Percentiles rank a stretch among this genome's conserved stretches.
Evolutionary conservation across 2,113 vertebrate genomes (phyloP).

Genomic region (Vireo altiloquus): DNA sequence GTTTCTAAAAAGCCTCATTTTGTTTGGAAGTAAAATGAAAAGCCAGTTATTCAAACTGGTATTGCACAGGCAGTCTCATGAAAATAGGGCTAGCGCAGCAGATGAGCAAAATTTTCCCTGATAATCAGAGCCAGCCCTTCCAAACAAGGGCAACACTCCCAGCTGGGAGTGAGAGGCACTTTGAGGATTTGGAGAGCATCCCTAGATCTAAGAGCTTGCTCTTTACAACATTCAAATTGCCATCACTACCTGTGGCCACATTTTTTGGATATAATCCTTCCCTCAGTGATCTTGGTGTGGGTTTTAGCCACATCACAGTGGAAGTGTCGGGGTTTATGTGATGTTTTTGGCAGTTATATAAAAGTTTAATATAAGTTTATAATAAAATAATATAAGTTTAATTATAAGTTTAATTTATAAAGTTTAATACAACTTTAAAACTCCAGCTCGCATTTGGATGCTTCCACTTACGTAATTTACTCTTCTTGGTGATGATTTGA

Average conservation of each 20-base stretch:
- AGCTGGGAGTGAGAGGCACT: neutral
- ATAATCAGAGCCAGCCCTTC: neutral
- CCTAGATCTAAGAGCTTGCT: neutral
- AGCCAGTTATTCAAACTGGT: conserved; percentile 56
- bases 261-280: neutral
- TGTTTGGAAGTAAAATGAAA: conserved; percentile 51
- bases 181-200: neutral
- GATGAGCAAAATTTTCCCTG: neutral
- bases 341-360: neutral
- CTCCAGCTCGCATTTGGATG: neutral
- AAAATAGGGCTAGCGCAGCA: conserved; percentile 42
- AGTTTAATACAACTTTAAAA: neutral
- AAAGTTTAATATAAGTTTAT: no score
- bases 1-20: conserved; percentile 28
- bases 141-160: neutral
- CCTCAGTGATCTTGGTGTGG: neutral
- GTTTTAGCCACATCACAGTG: neutral
- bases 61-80: conserved; percentile 27
- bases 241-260: neutral
- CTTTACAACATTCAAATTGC: neutral
- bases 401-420: no score
- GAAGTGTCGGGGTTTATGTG: neutral
- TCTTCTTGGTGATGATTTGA: neutral
- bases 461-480: neutral
- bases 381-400: no score